Evolutionary conservation across 2,888 invertebrate genomes (phyloP), one percentile per base, ranked within the genome.

Genomic region (Drosophila picticornis): DNA sequence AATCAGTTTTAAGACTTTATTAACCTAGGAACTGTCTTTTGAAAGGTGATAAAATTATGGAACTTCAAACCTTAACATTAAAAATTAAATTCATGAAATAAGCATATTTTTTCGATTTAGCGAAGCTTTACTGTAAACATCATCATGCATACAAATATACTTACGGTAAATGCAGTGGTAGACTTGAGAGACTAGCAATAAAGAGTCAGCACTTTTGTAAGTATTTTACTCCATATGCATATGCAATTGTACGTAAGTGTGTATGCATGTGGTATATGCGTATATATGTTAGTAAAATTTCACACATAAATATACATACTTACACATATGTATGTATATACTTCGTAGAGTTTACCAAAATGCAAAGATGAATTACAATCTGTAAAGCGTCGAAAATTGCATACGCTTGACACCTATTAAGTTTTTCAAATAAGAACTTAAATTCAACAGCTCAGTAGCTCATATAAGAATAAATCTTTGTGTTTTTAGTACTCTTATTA

Each of bases 141-240:
- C 1, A 10, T n/a, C 36, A 22, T n/a, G 27, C 46, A 59, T n/a
- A 29, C 11, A 22, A n/a, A 60, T 6, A 31, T 51, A 53, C 11
- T 31, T 32, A 52, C 11, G n/a, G 13, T 32, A 34, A 52, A 38
- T 38, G 19, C 48, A 19, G 43, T 40, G 57, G 57, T 57, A 57
- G 57, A 40, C 29, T 57, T 57, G 57, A 22, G 31, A 22, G 31
- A 57, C 40, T 31, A 25, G 57, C 40, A 57, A 31, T 25, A 57
- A 57, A 57, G 31, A 31, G 57, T 57, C 57, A 57, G 57, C 57
- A 57, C 25, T 22, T 57, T 57, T 57, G 40, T 6, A 43, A 40
- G 40, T 22, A 25, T 31, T 57, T 27, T 13, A n/a, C 36, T 13
- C 27, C 36, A 56, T 19, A 29, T 56, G 13, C 9, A 40, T n/a